phyloP scores from a whole-genome alignment of 2,113 vertebrate genomes.

The Tyto alba region DNA sequence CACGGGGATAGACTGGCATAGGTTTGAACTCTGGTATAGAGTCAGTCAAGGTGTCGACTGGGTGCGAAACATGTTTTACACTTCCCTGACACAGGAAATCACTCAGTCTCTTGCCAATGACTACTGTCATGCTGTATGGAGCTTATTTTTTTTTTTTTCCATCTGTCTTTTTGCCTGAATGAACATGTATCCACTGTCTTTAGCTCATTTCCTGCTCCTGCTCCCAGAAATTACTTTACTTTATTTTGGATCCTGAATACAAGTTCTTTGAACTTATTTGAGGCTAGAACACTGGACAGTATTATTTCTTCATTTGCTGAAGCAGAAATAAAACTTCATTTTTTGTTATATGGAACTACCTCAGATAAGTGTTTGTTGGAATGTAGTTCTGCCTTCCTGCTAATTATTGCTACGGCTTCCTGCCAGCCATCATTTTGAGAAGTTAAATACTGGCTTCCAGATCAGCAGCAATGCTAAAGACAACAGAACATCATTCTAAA shows the following conservation, averaged over 20 bases:
- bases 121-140: background rate
- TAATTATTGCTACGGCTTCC: background rate
- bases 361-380: background rate
- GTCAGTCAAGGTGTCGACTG: background rate
- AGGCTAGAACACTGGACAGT: background rate
- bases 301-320: background rate
- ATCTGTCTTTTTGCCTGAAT: background rate
- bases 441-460: background rate
- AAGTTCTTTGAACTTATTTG: background rate
- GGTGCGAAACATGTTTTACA: background rate
- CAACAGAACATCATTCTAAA: background rate
- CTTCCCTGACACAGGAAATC: background rate
- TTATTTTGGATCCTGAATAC: background rate
- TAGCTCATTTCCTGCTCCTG: background rate
- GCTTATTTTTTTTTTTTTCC: background rate
- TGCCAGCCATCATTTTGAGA: background rate
- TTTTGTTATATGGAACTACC: background rate
- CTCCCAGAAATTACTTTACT: background rate
- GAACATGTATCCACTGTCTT: background rate
- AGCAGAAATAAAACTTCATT: background rate
- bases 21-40: background rate
- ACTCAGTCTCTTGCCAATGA: background rate
- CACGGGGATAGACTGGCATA: background rate
- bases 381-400: background rate
- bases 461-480: background rate